Conservation (phyloP, 2,888 invertebrate genomes). For the Arrhopalites spinosus region DNA sequence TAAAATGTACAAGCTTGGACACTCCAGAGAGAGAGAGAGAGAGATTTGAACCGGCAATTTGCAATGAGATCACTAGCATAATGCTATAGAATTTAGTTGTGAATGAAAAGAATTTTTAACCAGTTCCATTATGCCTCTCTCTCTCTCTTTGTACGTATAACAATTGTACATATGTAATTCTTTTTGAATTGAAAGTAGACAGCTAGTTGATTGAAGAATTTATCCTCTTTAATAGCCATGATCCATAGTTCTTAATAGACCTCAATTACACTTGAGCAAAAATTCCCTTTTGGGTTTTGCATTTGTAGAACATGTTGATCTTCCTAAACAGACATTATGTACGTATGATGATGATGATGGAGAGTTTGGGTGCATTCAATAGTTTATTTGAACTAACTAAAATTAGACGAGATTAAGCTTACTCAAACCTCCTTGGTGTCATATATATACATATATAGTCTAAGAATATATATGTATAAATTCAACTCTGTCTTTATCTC, state of each 20-base stretch:
- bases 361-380: slow-evolving; percentile 15
- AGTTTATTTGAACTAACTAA: slow-evolving; percentile 39
- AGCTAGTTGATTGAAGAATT: background rate
- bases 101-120: too few relatives aligned
- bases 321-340: background rate
- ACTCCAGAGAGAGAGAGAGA: background rate
- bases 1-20: background rate
- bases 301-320: background rate
- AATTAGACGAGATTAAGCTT: slow-evolving; percentile 38
- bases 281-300: too few relatives aligned
- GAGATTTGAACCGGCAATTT: background rate
- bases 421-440: background rate
- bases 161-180: too few relatives aligned
- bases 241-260: background rate
- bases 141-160: too few relatives aligned
- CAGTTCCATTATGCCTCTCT: too few relatives aligned
- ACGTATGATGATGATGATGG: background rate
- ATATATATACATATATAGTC: background rate
- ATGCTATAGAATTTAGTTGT: too few relatives aligned
- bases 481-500: background rate
- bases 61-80: too few relatives aligned
- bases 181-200: background rate
- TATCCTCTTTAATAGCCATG: slow-evolving; percentile 23
- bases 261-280: background rate
- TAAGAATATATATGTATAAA: background rate